These are phyloP conservation scores for Propithecus deckenii DNA, from an alignment of 2,797 vertebrate species.

Conservation along the genomic window DNA sequence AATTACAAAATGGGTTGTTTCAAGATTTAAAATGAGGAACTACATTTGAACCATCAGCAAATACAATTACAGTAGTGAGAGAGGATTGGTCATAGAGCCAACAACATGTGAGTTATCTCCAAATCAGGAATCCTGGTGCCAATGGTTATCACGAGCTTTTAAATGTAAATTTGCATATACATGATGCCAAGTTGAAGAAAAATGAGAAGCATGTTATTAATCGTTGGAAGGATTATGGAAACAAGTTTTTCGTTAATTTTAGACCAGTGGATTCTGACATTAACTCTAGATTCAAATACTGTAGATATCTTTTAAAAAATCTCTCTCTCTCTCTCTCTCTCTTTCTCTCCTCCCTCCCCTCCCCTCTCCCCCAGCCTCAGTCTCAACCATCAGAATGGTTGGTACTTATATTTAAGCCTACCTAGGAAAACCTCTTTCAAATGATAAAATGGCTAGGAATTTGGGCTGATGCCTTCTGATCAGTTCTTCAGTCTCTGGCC, in stretches of 20 bases:
- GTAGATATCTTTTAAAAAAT: not conserved
- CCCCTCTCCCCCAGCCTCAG: not conserved
- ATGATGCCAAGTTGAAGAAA: slow-evolving; percentile 9
- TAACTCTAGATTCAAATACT: slow-evolving; percentile 1
- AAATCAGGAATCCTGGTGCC: not conserved
- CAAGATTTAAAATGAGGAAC: not conserved
- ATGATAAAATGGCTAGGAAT: not conserved
- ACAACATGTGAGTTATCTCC: not conserved
- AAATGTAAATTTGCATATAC: slow-evolving; percentile 3
- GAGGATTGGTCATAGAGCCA: not conserved
- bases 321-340: not conserved
- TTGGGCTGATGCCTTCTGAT: not conserved
- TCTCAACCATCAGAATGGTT: not conserved
- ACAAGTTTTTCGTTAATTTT: slow-evolving; percentile 44
- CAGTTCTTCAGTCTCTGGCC: not conserved
- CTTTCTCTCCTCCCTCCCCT: not conserved
- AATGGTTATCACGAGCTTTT: slow-evolving; percentile 17
- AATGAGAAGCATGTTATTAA: not conserved
- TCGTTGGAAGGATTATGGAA: slow-evolving; percentile 19
- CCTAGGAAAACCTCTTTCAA: slow-evolving; percentile 37
- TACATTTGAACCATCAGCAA: not conserved
- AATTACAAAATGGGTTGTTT: slow-evolving; percentile 32
- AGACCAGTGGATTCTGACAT: not conserved
- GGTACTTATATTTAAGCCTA: not conserved
- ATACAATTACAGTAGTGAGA: not conserved